These are phyloP conservation scores for Dione juno DNA, from an alignment of 2,888 invertebrate genomes.

Conservation along the genomic window DNA sequence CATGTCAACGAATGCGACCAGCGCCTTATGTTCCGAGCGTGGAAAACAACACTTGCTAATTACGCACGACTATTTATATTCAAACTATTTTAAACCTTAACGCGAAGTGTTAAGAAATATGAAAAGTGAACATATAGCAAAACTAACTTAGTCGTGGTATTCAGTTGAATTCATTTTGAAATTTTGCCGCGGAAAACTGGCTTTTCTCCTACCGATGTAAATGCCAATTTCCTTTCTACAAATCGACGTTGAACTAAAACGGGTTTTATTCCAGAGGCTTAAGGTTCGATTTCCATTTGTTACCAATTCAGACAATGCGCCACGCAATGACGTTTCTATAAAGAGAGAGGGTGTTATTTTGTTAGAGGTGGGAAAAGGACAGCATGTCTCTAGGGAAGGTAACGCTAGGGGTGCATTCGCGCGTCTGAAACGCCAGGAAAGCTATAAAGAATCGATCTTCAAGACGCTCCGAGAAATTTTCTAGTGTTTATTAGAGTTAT, in stretches of 20 bases:
- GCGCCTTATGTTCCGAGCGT: constrained; percentile 62
- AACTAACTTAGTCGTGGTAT: constrained; percentile 57
- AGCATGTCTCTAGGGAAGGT: constrained; percentile 60
- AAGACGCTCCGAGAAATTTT: constrained; percentile 61
- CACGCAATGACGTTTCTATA: constrained; percentile 80
- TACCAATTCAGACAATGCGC: constrained; percentile 74
- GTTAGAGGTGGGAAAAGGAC: constrained; percentile 58
- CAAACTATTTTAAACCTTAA: constrained; percentile 54
- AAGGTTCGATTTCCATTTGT: constrained; percentile 55
- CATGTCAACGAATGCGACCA: constrained; percentile 77
- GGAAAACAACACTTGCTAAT: constrained; percentile 58
- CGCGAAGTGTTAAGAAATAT: constrained; percentile 39
- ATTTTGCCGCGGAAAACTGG: constrained; percentile 79
- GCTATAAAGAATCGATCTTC: constrained; percentile 77
- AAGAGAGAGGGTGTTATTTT: constrained; percentile 57
- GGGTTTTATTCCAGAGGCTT: constrained; percentile 49
- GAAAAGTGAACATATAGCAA: constrained; percentile 40
- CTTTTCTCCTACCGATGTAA: constrained; percentile 80
- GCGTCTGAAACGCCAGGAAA: constrained; percentile 66
- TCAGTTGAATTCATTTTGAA: constrained; percentile 74
- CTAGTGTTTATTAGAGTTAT: constrained; percentile 36
- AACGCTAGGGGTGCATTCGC: constrained; percentile 73
- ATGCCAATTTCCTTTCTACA: constrained; percentile 79
- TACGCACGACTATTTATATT: constrained; percentile 31
- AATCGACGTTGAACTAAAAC: constrained; percentile 48